Evolutionary conservation across 1,140 invertebrate genomes (phyloP), one percentile per base, ranked within the genome.

Genomic region (Formica exsecta): DNA sequence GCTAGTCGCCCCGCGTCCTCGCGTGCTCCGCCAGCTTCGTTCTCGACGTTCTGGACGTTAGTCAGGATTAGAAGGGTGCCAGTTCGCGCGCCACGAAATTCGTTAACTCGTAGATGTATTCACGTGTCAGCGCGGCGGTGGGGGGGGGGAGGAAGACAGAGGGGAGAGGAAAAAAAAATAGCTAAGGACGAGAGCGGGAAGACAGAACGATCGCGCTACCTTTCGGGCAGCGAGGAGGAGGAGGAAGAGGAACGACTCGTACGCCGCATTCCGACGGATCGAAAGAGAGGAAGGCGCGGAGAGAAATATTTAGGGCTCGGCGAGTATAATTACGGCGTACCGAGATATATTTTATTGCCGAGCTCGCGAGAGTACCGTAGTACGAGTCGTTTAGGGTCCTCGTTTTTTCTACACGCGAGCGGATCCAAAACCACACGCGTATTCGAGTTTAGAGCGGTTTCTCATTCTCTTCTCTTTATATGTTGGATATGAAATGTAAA

Each of bases 21-120:
- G 57, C 66, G 57, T 86, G 59, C n/a, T 68, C 62, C 44, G n/a
- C n/a, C 59, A 65, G 74, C 61, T 36, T 75, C 48, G 62, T 65
- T 62, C 68, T 59, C 57, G 76, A 74, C 73, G 83, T 51, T 19
- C 4, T 29, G 70, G 16, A 80, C 89, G 87, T 92, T 92, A 89
- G 90, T 92, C 90, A 91, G 88, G 91, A 92, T 92, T 92, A 92
- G 90, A 90, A 90, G 79, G 88, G 88, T 87, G 86, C 71, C 11
- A 73, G 54, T 59, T 73, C 54, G 64, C 76, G 70, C 73, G 71
- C 41, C 59, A 44, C 54, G 80, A 89, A 86, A 91, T 91, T 91
- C 87, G 87, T 91, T 89, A 89, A 81, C 75, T 77, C 86, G 80
- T 79, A 73, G 88, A 87, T 62, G 88, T 70, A 87, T 79, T 87